Evolutionary conservation across 2,888 invertebrate genomes (phyloP).

Genomic region (Autographa pulchrina): DNA sequence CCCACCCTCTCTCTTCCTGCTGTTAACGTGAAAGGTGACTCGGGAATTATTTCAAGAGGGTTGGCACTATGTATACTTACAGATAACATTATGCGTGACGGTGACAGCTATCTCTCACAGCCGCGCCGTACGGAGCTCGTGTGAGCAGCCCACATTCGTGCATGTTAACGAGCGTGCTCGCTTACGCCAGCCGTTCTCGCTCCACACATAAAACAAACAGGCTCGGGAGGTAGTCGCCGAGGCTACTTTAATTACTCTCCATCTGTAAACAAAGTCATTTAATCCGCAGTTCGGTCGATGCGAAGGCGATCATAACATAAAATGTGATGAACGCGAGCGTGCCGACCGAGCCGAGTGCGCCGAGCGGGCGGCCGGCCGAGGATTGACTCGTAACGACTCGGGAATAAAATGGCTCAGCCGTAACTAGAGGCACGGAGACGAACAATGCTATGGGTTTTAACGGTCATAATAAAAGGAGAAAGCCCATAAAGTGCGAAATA

Average conservation of each 20-base stretch:
- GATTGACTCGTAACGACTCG: conserved; percentile 51
- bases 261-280: conserved; percentile 50
- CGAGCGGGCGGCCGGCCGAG: conserved; percentile 12
- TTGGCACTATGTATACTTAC: neutral
- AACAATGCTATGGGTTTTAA: conserved; percentile 58
- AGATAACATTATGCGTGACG: neutral
- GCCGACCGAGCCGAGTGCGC: neutral
- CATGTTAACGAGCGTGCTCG: neutral
- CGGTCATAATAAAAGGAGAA: conserved; percentile 64
- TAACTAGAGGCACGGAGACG: conserved; percentile 51
- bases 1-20: conserved; percentile 1
- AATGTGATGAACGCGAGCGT: conserved; percentile 10
- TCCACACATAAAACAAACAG: conserved; percentile 44
- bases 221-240: conserved; percentile 41
- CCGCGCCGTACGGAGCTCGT: neutral
- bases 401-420: conserved; percentile 51
- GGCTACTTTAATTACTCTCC: conserved; percentile 49
- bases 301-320: conserved; percentile 5
- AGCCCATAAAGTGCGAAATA: conserved; percentile 67
- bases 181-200: conserved; percentile 26
- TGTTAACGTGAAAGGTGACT: conserved; percentile 1
- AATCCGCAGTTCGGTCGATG: conserved; percentile 16
- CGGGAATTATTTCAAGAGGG: conserved; percentile 1
- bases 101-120: conserved; percentile 2
- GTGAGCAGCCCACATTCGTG: neutral